Evolutionary conservation across 2,113 vertebrate genomes (phyloP).

Genomic region (Leucopternis melanops): DNA sequence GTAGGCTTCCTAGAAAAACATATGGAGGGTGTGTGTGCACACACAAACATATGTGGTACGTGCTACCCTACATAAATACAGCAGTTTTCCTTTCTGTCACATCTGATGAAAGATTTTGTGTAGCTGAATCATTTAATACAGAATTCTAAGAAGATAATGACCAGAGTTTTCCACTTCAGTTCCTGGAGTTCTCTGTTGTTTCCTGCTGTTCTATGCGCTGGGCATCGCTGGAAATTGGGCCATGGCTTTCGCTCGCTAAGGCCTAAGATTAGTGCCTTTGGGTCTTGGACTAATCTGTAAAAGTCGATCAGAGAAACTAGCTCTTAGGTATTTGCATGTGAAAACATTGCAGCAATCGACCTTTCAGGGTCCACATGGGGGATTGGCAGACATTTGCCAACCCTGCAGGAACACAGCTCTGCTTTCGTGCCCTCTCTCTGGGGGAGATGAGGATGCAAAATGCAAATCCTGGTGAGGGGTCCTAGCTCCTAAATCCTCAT

Average conservation of each 20-base stretch:
- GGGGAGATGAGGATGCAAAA: neutral
- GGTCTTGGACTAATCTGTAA: neutral
- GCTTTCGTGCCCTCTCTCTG: neutral
- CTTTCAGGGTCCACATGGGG: neutral
- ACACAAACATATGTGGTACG: neutral
- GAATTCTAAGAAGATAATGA: neutral
- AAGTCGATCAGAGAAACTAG: neutral
- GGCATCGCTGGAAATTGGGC: neutral
- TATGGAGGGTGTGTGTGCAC: neutral
- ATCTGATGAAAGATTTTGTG: neutral
- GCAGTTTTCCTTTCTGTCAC: neutral
- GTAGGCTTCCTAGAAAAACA: neutral
- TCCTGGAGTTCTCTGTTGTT: neutral
- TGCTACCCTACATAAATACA: neutral
- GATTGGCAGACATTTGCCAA: fast-evolving
- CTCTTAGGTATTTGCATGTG: neutral
- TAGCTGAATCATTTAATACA: neutral
- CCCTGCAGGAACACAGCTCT: neutral
- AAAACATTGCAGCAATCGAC: neutral
- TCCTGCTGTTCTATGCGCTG: fast-evolving
- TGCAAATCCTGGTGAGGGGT: neutral
- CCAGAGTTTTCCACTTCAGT: neutral
- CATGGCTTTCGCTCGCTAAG: neutral
- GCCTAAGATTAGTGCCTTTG: neutral
- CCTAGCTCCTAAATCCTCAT: neutral